These are phyloP conservation scores for Pomatostomus ruficeps DNA, from an alignment of 2,113 vertebrate species.

Conservation along the genomic window DNA sequence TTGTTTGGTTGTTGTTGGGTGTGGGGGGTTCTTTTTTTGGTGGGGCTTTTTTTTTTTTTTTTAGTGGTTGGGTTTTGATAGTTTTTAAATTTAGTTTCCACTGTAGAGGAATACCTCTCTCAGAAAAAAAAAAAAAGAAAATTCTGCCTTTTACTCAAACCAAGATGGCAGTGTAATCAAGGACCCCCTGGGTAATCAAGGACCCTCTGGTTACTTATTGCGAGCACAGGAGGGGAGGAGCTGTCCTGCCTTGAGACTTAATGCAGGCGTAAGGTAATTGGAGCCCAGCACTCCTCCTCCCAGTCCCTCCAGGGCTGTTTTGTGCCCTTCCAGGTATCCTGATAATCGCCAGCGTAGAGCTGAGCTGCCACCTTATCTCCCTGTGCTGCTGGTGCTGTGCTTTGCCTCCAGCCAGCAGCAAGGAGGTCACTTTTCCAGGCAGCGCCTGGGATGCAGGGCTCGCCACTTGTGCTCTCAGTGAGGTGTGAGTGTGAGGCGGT, in stretches of 20 bases:
- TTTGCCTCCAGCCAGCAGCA: background rate
- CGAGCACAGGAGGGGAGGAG: background rate
- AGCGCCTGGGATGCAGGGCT: background rate
- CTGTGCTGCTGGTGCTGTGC: background rate
- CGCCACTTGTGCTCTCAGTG: background rate
- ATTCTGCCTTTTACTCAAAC: background rate
- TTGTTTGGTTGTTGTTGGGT: background rate
- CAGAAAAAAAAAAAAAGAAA: background rate
- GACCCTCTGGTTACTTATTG: rapidly evolving
- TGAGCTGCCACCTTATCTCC: background rate
- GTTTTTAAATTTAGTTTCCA: background rate
- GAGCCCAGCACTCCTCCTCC: background rate
- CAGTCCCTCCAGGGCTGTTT: background rate
- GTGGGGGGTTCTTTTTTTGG: background rate
- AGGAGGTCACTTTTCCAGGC: background rate
- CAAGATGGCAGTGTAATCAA: background rate
- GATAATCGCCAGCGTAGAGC: background rate
- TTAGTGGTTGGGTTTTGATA: too few relatives aligned
- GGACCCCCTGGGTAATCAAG: background rate
- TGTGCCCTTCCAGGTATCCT: background rate
- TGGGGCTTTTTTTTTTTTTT: too few relatives aligned
- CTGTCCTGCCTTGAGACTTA: background rate
- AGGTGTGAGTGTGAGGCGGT: rapidly evolving
- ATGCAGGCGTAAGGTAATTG: background rate
- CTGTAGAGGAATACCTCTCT: rapidly evolving